Conservation (phyloP, 2,113 vertebrate species). For the Kryptolebias marmoratus region DNA sequence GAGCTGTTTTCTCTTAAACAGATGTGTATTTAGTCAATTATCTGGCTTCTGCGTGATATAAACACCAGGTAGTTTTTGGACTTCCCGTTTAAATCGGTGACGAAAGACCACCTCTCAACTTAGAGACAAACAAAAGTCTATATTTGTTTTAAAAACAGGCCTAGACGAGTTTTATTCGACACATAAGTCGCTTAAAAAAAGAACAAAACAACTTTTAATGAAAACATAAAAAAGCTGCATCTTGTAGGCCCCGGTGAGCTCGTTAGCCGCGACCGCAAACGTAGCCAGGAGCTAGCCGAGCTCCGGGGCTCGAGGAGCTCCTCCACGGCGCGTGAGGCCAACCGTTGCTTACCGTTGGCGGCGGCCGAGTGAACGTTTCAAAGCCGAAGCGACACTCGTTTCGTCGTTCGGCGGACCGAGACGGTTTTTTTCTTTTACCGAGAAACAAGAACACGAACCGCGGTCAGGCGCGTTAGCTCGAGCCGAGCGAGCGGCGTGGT, state of each 20-base stretch:
- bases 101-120: too few species aligned
- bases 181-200: background rate
- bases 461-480: conserved; percentile 16
- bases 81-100: too few species aligned
- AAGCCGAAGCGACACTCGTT: too few species aligned
- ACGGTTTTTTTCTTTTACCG: conserved; percentile 10
- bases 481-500: conserved; percentile 2
- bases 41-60: too few species aligned
- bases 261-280: conserved; percentile 32
- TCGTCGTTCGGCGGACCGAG: too few species aligned
- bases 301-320: background rate
- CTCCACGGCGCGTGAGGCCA: background rate
- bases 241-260: conserved; percentile 30
- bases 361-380: too few species aligned
- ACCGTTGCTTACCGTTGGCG: background rate
- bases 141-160: background rate
- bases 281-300: conserved; percentile 10
- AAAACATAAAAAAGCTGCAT: background rate
- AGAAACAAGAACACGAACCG: background rate
- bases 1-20: background rate
- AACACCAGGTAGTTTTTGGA: too few species aligned
- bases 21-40: background rate
- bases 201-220: too few species aligned
- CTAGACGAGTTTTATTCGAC: background rate
- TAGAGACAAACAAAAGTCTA: too few species aligned